phyloP scores from a whole-genome alignment of 2,113 vertebrate genomes.

The Etheostoma spectabile region DNA sequence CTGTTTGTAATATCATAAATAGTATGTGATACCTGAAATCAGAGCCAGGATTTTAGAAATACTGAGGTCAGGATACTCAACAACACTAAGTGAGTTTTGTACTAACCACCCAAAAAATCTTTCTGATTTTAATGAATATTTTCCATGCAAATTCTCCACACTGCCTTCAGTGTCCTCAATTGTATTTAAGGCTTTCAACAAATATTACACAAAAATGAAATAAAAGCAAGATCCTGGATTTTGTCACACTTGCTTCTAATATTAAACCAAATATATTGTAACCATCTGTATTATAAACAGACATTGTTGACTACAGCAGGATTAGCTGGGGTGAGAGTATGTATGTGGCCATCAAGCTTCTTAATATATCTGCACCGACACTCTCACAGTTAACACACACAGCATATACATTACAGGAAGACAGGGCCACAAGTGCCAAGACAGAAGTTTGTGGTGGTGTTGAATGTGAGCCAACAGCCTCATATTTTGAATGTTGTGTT shows the following conservation, averaged over 20 bases:
- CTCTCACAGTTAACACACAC: not conserved
- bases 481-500: not conserved
- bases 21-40: constrained; percentile 12
- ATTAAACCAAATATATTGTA: not conserved
- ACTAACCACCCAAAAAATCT: too few species aligned
- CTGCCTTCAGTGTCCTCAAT: not conserved
- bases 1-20: constrained; percentile 19
- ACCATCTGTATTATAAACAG: not conserved
- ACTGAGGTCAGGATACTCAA: not conserved
- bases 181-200: not conserved
- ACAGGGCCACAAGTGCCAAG: not conserved
- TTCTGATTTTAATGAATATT: too few species aligned
- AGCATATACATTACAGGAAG: constrained; percentile 36
- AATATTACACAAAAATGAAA: not conserved
- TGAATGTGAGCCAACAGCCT: not conserved
- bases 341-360: not conserved
- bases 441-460: constrained; percentile 1
- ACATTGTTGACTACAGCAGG: constrained; percentile 5
- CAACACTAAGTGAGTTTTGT: too few species aligned
- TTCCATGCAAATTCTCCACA: not conserved
- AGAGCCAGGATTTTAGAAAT: not conserved
- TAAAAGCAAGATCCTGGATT: not conserved
- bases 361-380: not conserved
- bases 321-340: constrained; percentile 17
- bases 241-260: not conserved